Percentiles rank a stretch among this genome's conserved stretches.
Evolutionary conservation across 2,113 vertebrate species (phyloP).

Genomic region (Sebastes schlegelii): DNA sequence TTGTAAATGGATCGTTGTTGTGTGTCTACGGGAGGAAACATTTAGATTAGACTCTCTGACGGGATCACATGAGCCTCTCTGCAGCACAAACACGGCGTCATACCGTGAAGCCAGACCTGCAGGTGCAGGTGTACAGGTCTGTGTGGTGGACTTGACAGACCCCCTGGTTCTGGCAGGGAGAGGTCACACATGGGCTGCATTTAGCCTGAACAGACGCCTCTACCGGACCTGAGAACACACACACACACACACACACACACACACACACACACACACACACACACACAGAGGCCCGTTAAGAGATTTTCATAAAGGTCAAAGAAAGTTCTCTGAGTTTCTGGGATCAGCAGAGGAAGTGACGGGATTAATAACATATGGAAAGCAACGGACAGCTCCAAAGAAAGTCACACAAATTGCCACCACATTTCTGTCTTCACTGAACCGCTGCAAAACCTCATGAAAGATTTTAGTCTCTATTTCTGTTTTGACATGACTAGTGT

Average conservation of each 20-base stretch:
- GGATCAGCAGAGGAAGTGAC: too few relatives aligned
- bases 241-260: neutral
- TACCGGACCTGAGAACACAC: constrained; percentile 82
- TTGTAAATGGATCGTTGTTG: constrained; percentile 14
- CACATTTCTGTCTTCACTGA: too few relatives aligned
- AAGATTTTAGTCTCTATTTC: too few relatives aligned
- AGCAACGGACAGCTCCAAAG: too few relatives aligned
- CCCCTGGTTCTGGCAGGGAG: constrained; percentile 91
- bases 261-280: constrained; percentile 3
- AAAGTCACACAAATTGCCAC: too few relatives aligned
- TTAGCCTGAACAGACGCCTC: constrained; percentile 89
- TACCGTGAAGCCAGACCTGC: constrained; percentile 89
- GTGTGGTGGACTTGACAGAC: constrained; percentile 85
- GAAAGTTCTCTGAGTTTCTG: too few relatives aligned
- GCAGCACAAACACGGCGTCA: neutral
- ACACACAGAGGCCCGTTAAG: neutral
- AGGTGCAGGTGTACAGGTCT: constrained; percentile 88
- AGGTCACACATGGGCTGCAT: constrained; percentile 92
- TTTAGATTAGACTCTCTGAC: neutral
- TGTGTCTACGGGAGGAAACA: neutral
- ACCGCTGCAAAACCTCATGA: too few relatives aligned
- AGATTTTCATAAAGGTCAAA: too few relatives aligned
- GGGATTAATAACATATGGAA: too few relatives aligned
- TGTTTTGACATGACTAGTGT: too few relatives aligned
- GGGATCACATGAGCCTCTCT: neutral